Conservation (phyloP, 2,888 invertebrate genomes). For the Harpagoxenus sublaevis region DNA sequence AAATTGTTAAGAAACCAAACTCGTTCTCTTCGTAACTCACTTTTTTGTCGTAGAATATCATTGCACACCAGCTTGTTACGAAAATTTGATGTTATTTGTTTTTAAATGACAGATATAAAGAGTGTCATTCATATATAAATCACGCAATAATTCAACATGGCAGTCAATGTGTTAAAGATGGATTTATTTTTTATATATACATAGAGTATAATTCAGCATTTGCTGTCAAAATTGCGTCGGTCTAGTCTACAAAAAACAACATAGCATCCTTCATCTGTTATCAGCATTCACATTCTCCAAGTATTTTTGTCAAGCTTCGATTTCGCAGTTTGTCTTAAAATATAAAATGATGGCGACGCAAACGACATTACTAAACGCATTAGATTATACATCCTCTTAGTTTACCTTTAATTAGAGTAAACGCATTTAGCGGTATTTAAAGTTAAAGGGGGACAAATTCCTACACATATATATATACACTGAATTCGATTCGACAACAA, state of each 20-base stretch:
- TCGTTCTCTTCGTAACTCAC: neutral
- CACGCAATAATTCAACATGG: neutral
- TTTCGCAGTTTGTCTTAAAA: slow-evolving; percentile 30
- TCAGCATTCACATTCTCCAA: slow-evolving; percentile 7
- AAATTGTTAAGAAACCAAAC: neutral
- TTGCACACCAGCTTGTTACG: neutral
- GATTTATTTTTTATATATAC: slow-evolving; percentile 23
- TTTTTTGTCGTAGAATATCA: neutral
- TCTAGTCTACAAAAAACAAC: slow-evolving; percentile 20
- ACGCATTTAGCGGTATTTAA: slow-evolving; percentile 34
- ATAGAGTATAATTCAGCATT: slow-evolving; percentile 22
- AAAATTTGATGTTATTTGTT: slow-evolving; percentile 5
- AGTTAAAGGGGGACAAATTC: slow-evolving; percentile 72
- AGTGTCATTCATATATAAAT: slow-evolving; percentile 10
- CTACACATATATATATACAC: slow-evolving; percentile 75
- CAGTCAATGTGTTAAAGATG: slow-evolving; percentile 19
- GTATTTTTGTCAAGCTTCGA: slow-evolving; percentile 24
- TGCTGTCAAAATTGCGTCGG: slow-evolving; percentile 21
- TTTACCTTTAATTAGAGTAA: slow-evolving; percentile 45
- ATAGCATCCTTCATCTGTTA: neutral
- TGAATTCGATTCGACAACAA: slow-evolving; percentile 78
- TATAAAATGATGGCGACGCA: slow-evolving; percentile 36
- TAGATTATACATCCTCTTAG: slow-evolving; percentile 60
- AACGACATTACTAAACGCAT: slow-evolving; percentile 43
- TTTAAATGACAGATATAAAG: neutral